Base-by-base conservation (phyloP, 2,888 invertebrate genomes). In the Dugesia japonica region DNA sequence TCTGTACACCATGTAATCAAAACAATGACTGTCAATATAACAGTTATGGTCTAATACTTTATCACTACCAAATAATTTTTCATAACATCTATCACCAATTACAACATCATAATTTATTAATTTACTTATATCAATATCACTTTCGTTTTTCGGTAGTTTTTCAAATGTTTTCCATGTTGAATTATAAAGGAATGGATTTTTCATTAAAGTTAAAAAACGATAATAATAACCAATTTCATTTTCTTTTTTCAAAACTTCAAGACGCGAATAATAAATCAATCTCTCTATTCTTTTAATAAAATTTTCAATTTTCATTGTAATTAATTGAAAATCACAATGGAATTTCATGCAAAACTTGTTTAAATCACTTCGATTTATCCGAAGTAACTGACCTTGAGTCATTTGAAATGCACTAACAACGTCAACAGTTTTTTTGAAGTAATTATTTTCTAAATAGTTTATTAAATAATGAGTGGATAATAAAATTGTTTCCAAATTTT, bases 361-460 rank as follows among this genome's bases (percentile, higher is more conserved):
- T 7, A 31, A 13, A 31, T 7, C 31, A 4, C 9, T 13, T n/a
- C n/a, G 56, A 56, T 56, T 56, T n/a, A 56, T 56, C 56, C n/a
- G 56, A 1, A 56, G 4, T n/a, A 56, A 23, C 23, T 56, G 56
- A 20, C 56, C 56, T 7, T 20, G 56, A 13, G 56, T n/a, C 56
- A 56, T 56, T 56, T 56, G 56, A n/a, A 56, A 56, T 4, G 56
- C 56, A n/a, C 56, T 23, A 7, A 56, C 56, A 56, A 56, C 56
- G 17, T 56, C 56, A n/a, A 56, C 56, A 13, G 56, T 56, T 56
- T 56, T 56, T n/a, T 56, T n/a, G n/a, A 56, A 56, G n/a, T 56
- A 20, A 13, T 56, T 56, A 9, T 4, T 56, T 23, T 56, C 56
- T 4, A 56, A n/a, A 56, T 56, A 23, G 7, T 56, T n/a, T 56